phyloP scores from a whole-genome alignment of 2,797 vertebrate species.

The Liasis olivaceus region DNA sequence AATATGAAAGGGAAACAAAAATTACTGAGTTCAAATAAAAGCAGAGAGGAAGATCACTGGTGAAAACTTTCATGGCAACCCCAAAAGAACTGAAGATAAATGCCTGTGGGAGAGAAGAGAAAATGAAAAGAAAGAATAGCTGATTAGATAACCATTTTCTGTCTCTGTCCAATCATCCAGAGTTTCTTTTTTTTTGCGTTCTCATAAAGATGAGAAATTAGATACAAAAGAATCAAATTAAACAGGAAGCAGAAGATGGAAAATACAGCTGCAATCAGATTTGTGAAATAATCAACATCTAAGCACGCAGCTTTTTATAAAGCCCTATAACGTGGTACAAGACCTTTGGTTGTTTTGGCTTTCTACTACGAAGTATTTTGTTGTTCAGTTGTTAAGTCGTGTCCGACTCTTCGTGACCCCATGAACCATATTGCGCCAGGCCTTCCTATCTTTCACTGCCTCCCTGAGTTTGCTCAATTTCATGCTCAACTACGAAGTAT shows the following conservation, averaged over 20 bases:
- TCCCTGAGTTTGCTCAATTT: too few species aligned
- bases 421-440: too few species aligned
- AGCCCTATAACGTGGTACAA: background rate
- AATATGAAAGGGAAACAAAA: background rate
- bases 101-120: background rate
- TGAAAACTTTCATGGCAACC: background rate
- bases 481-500: background rate
- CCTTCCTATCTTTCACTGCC: too few species aligned
- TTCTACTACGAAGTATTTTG: background rate
- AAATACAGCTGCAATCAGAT: background rate
- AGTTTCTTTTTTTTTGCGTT: background rate
- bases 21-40: background rate
- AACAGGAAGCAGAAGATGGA: background rate
- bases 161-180: background rate
- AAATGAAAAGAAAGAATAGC: background rate
- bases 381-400: too few species aligned
- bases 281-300: background rate
- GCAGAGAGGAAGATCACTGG: background rate
- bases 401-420: too few species aligned
- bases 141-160: background rate
- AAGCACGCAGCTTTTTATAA: background rate
- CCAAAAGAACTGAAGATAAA: background rate
- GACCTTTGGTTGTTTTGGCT: background rate
- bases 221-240: background rate
- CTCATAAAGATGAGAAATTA: background rate